Evolutionary conservation across 2,888 invertebrate genomes (phyloP).

Genomic region (Erpobdella octoculata): DNA sequence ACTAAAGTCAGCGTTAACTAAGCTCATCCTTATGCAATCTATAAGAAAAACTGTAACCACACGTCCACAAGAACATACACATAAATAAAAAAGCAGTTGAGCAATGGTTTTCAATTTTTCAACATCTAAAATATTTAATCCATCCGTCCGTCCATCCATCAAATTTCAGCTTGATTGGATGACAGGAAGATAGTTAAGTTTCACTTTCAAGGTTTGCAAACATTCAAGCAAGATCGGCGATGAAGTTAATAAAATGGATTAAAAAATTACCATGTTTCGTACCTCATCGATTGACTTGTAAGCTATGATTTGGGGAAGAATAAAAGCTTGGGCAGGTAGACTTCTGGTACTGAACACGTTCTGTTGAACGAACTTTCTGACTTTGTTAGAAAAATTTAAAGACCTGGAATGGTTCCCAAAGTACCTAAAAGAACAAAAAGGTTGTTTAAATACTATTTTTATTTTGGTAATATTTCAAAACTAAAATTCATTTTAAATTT

Average conservation of each 20-base stretch:
- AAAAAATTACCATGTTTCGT: background rate
- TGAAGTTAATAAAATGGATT: background rate
- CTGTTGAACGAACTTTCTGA: background rate
- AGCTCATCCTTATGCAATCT: too few relatives aligned
- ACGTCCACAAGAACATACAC: too few relatives aligned
- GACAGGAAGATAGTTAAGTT: too few relatives aligned
- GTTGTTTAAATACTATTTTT: background rate
- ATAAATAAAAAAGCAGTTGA: too few relatives aligned
- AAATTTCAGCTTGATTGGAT: too few relatives aligned
- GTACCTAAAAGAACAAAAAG: background rate
- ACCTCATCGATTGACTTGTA: constrained; percentile 18
- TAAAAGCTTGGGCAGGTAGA: background rate
- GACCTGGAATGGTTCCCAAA: background rate
- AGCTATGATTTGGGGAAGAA: background rate
- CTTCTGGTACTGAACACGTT: background rate
- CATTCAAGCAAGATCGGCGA: background rate
- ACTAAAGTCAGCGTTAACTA: too few relatives aligned
- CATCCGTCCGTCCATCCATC: background rate
- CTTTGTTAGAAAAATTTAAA: background rate
- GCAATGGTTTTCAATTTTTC: too few relatives aligned
- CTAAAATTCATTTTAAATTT: too few relatives aligned
- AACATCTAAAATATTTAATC: too few relatives aligned
- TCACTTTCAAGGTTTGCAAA: background rate
- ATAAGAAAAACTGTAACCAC: too few relatives aligned
- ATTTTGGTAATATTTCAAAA: background rate